Conservation (phyloP, 2,888 invertebrate genomes). For the Lycia hirtaria region DNA sequence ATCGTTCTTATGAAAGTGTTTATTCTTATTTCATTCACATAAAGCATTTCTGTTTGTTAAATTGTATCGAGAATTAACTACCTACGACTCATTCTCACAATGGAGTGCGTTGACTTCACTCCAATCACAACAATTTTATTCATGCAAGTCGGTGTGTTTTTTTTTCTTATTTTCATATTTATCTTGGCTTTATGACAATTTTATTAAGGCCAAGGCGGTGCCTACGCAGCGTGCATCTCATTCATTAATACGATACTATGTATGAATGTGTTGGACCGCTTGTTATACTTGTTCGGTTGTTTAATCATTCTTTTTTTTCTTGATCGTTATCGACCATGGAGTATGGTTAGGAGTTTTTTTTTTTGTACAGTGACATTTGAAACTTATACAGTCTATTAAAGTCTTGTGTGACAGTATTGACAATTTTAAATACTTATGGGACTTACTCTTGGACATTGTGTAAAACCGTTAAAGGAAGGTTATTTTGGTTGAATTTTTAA, state of each 20-base stretch:
- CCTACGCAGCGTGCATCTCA: conserved; percentile 65
- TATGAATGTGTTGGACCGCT: conserved; percentile 47
- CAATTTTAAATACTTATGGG: too few relatives aligned
- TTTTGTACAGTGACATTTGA: conserved; percentile 1
- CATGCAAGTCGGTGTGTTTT: conserved; percentile 42
- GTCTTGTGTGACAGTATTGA: background rate
- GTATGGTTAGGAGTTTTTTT: conserved; percentile 4
- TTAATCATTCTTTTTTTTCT: conserved; percentile 13
- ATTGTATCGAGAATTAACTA: too few relatives aligned
- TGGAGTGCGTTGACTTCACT: conserved; percentile 60
- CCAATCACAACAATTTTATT: conserved; percentile 45
- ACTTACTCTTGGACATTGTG: background rate
- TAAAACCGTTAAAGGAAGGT: too few relatives aligned
- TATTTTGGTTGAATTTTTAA: too few relatives aligned
- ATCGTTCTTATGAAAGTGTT: too few relatives aligned
- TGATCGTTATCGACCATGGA: conserved; percentile 6
- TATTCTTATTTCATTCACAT: too few relatives aligned
- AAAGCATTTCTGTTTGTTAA: too few relatives aligned
- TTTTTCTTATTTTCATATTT: conserved; percentile 62
- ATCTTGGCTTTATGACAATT: conserved; percentile 75
- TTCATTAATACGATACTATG: conserved; percentile 68
- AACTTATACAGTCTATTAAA: too few relatives aligned
- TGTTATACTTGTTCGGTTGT: conserved; percentile 32
- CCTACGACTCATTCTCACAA: conserved; percentile 45
- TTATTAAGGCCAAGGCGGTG: conserved; percentile 69